A percentile compares a stretch with the other conserved stretches of the same genome.
Conservation (phyloP, 2,888 invertebrate genomes). For the Cataglyphis livida region DNA sequence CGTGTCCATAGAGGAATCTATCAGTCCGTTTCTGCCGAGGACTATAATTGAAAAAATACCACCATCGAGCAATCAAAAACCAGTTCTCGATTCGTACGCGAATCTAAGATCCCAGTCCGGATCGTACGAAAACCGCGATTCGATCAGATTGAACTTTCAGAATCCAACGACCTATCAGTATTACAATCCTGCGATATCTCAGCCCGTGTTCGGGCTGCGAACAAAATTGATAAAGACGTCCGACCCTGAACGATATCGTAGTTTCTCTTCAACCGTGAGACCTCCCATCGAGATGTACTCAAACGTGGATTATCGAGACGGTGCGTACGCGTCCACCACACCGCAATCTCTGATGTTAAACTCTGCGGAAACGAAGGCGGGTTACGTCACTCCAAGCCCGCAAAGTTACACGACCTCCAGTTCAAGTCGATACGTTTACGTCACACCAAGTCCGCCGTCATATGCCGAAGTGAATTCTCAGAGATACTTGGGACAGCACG, state of each 20-base stretch:
- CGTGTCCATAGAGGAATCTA: conserved; percentile 84
- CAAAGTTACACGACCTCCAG: conserved; percentile 47
- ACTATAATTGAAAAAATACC: conserved; percentile 80
- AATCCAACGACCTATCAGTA: conserved; percentile 31
- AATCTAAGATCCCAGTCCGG: conserved; percentile 6
- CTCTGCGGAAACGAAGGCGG: conserved; percentile 45
- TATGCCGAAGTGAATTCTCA: conserved; percentile 7
- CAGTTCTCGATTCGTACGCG: neutral
- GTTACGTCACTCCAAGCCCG: conserved; percentile 64
- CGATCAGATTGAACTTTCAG: conserved; percentile 5
- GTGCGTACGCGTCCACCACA: conserved; percentile 52
- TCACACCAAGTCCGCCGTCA: conserved; percentile 54
- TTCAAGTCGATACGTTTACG: conserved; percentile 56
- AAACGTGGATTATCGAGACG: conserved; percentile 60
- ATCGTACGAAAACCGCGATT: neutral
- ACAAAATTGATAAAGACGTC: conserved; percentile 79
- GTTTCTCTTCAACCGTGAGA: conserved; percentile 64
- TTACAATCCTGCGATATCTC: conserved; percentile 40
- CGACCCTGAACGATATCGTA: conserved; percentile 64
- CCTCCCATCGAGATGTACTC: conserved; percentile 60
- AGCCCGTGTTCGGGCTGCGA: conserved; percentile 78
- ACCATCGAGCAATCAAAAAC: conserved; percentile 64
- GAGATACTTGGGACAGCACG: conserved; percentile 29
- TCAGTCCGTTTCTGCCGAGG: conserved; percentile 81
- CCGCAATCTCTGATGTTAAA: conserved; percentile 55